Base-by-base conservation (phyloP, 2,888 invertebrate species). In the Leucophora obtusa region DNA sequence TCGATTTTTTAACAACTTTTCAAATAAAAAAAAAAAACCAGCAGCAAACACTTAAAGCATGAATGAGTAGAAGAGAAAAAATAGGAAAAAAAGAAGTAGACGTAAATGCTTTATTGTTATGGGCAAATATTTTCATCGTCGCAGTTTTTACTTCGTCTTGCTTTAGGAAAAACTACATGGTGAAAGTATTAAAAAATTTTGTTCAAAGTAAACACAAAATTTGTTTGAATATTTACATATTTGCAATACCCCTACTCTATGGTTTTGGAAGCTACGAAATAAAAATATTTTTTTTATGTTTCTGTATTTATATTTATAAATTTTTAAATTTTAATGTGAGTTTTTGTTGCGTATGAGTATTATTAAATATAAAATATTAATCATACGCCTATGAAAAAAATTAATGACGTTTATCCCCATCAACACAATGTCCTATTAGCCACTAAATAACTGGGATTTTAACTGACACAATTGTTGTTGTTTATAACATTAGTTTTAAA, bases 1-100 rank as follows among this genome's bases (percentile, higher is more conserved):
- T 73, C 65, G 66, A 80, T 65, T 81, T 77, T 47, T 24, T 54
- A n/a, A 47, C 43, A 47, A 47, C 43, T 35, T 17, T 18, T 33
- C n/a, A 60, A 60, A 70, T 47, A 33, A 28, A 58, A 51, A 28
- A 58, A 51, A 21, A 56, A 69, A 47, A 43, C 14, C 54, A 54
- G 33, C 24, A 17, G 43, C 65, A 66, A 70, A 66, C 74, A 74
- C 54, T 79, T 77, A 9, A 10, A 38, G 18, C 18, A 68, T 50
- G 35, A 50, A 62, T 35, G 28, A 56, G 17, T 24, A 70, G 35
- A 66, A 47, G 21, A 54, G 43, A 21, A 71, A 51, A 56, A 53
- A 47, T 47, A 53, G 11, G 14, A 71, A 47, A 53, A 43, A 76
- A 54, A 59, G 28, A 43, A 65, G 53, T 47, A 76, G 33, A 65